Evolutionary conservation across 2,888 invertebrate species (phyloP), one percentile per base, ranked within the genome.

Genomic region (Chymomyza fuscimana): DNA sequence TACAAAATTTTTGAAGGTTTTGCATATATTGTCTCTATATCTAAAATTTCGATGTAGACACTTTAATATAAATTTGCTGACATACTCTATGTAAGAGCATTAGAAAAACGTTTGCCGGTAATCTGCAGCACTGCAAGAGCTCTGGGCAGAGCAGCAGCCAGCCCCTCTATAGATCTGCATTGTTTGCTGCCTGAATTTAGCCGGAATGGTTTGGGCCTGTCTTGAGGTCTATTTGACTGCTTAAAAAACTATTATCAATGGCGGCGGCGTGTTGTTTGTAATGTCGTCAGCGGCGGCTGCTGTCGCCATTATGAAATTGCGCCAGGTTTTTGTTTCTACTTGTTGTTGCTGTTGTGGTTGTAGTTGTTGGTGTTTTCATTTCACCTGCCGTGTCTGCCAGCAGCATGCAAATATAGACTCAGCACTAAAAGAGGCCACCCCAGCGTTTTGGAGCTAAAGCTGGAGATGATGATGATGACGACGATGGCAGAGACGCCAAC

Each of bases 241-340:
- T 46, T 46, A 46, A 46, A 46, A 46, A 46, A 46, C 40, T 46
- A 22, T 54, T 54, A 25, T 58, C 22, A 25, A 25, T 58, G 58
- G 58, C 16, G 51, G 51, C n/a, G 52, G 52, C 16, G 16, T 16
- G 52, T 19, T 54, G 52, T 19, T 19, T 7, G 46, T 32, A 80
- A 78, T 86, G 86, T 83, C 88, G 83, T 86, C 88, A 83, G 86
- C 79, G 72, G 68, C 67, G 62, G 71, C 46, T 25, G 63, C 25
- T 19, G 58, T 25, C 75, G 88, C 85, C 84, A 88, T 84, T 84
- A 84, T 84, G 88, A 84, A 84, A 84, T 81, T 81, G 82, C 76
- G 52, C 52, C 25, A 63, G 50, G 40, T 46, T 46, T 46, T 46
- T 46, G 10, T 46, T 32, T 7, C 32, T 32, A 32, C 32, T 46